Evolutionary conservation across 2,888 invertebrate species (phyloP).

Genomic region (Zonitis immaculata): DNA sequence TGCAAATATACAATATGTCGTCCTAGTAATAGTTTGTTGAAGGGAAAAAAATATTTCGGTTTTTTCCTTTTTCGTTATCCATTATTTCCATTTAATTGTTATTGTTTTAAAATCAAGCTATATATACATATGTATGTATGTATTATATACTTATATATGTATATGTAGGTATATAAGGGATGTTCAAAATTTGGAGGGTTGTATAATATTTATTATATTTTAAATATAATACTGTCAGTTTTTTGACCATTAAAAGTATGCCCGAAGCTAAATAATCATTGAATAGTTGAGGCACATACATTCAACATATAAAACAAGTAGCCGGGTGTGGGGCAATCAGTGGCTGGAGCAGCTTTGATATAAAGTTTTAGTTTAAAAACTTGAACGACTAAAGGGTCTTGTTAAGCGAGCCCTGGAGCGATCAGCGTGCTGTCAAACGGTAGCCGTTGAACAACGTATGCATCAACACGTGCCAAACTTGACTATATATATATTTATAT

Average conservation of each 20-base stretch:
- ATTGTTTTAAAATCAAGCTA: too few relatives aligned
- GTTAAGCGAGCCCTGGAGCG: conserved; percentile 39
- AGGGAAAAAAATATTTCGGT: conserved; percentile 9
- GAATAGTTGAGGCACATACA: conserved; percentile 28
- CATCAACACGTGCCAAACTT: conserved; percentile 40
- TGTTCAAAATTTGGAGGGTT: too few relatives aligned
- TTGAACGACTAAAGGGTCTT: conserved; percentile 37
- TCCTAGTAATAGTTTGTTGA: background rate
- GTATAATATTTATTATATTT: background rate
- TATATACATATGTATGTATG: too few relatives aligned
- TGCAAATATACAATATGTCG: conserved; percentile 28
- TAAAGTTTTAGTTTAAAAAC: conserved; percentile 33
- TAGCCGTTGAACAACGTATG: conserved; percentile 37
- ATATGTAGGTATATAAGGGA: too few relatives aligned
- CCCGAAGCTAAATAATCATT: conserved; percentile 41
- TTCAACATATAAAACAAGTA: conserved; percentile 25
- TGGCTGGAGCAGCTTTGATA: conserved; percentile 30
- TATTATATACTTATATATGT: too few relatives aligned
- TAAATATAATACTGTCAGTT: conserved; percentile 21
- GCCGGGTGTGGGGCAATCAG: conserved; percentile 36
- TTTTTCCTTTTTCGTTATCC: conserved; percentile 2
- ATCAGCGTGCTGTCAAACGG: conserved; percentile 27
- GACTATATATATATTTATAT: conserved; percentile 28
- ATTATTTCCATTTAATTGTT: too few relatives aligned
- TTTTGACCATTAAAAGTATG: conserved; percentile 43